A percentile compares a stretch with the other conserved stretches of the same genome.
Conservation (phyloP, 2,113 vertebrate species). For the Dunckerocampus dactyliophorus region DNA sequence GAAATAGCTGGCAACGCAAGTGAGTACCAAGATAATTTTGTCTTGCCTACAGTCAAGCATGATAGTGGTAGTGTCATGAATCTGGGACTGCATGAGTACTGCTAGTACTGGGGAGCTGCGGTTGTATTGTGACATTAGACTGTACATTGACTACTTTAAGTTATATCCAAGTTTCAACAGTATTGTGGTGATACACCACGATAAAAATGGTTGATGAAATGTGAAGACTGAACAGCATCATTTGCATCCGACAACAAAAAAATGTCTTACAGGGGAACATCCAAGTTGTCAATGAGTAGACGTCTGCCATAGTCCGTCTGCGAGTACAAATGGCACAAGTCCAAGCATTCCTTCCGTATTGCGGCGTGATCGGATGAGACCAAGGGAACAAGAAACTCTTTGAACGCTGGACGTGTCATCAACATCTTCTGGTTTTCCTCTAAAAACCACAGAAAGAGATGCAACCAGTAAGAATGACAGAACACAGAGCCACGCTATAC, state of each 20-base stretch:
- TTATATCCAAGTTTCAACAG: no score
- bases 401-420: conserved; percentile 54
- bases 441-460: conserved; percentile 51
- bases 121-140: no score
- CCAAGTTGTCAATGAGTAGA: conserved; percentile 69
- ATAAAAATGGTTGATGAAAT: no score
- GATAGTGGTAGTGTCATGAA: no score
- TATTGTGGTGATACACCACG: no score
- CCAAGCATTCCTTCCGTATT: conserved; percentile 72
- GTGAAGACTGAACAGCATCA: no score
- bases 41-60: no score
- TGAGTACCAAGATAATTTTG: no score
- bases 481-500: neutral
- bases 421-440: conserved; percentile 84
- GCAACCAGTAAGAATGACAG: neutral
- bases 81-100: no score
- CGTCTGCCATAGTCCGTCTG: conserved; percentile 61
- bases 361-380: conserved; percentile 50
- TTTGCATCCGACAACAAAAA: neutral
- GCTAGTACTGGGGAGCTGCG: no score
- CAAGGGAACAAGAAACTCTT: conserved; percentile 66
- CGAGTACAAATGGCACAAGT: conserved; percentile 69
- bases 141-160: no score
- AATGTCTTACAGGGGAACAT: conserved; percentile 72
- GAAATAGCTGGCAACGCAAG: no score